These are phyloP conservation scores for Dusona sp. DNA, from an alignment of 2,888 invertebrate genomes.

Conservation along the genomic window DNA sequence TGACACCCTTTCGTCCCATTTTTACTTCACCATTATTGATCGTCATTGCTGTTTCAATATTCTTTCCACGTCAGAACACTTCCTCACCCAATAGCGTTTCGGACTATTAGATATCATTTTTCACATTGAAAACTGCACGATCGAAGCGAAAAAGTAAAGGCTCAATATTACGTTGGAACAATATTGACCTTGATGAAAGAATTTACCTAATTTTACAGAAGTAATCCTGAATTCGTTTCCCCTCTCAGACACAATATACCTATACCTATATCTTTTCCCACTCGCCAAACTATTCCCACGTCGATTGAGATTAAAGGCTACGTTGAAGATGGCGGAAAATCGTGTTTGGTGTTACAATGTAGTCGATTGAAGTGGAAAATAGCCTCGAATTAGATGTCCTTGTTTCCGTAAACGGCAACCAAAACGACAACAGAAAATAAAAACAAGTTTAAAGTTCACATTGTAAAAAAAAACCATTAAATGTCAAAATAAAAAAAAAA, in stretches of 20 bases:
- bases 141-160: not conserved
- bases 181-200: slow-evolving; percentile 1
- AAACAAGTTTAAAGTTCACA: not conserved
- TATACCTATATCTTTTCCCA: not conserved
- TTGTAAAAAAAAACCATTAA: not conserved
- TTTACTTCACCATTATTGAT: slow-evolving; percentile 33
- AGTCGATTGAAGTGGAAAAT: slow-evolving; percentile 42
- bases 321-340: not conserved
- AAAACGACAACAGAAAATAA: not conserved
- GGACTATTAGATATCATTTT: not conserved
- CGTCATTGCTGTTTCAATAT: slow-evolving; percentile 23
- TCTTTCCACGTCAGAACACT: not conserved
- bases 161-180: not conserved
- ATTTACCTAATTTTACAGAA: not conserved
- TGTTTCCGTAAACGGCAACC: too few species aligned
- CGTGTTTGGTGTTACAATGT: slow-evolving; percentile 38
- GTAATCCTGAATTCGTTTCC: not conserved
- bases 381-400: slow-evolving; percentile 25
- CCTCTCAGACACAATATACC: not conserved
- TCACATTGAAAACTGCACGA: not conserved
- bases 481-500: not conserved
- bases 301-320: slow-evolving; percentile 12
- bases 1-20: slow-evolving; percentile 28
- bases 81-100: not conserved
- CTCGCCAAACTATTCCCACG: slow-evolving; percentile 68